Percentiles rank a stretch among this genome's conserved stretches.
These are phyloP conservation scores for Oxyscelio sp. DNA, from an alignment of 2,888 invertebrate species.

Conservation along the genomic window DNA sequence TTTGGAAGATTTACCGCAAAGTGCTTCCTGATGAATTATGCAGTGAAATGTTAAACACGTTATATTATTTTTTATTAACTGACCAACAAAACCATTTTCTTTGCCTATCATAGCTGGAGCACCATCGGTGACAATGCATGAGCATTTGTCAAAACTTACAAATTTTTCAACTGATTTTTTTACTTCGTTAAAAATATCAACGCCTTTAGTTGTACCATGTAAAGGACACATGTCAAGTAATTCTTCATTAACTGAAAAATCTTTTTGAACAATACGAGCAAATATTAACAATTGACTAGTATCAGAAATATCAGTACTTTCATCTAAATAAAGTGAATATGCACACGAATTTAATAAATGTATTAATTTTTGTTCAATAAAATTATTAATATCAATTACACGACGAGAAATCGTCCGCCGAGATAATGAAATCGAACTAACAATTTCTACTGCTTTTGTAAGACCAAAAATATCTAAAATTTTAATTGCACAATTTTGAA, in stretches of 20 bases:
- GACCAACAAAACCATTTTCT: slow-evolving; percentile 17
- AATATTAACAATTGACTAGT: slow-evolving; percentile 60
- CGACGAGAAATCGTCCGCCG: too few relatives aligned
- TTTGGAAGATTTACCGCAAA: not conserved
- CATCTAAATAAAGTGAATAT: too few relatives aligned
- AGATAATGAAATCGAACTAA: too few relatives aligned
- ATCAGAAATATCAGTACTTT: slow-evolving; percentile 45
- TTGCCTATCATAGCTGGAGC: slow-evolving; percentile 27
- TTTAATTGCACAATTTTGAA: too few relatives aligned
- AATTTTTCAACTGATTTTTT: slow-evolving; percentile 1
- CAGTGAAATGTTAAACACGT: slow-evolving; percentile 16
- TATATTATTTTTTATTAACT: slow-evolving; percentile 23
- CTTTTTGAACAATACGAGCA: slow-evolving; percentile 28
- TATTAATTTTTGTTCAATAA: too few relatives aligned
- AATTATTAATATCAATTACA: too few relatives aligned
- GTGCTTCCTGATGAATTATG: slow-evolving; percentile 4
- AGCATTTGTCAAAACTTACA: slow-evolving; percentile 29
- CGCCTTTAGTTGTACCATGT: slow-evolving; percentile 7
- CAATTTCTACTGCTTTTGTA: too few relatives aligned
- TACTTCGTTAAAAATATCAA: slow-evolving; percentile 5
- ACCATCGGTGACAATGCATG: slow-evolving; percentile 37
- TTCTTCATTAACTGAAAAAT: slow-evolving; percentile 40
- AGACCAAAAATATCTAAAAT: too few relatives aligned
- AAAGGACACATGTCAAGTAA: slow-evolving; percentile 18
- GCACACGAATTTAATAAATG: too few relatives aligned